Evolutionary conservation across 2,888 invertebrate genomes (phyloP).

Genomic region (Sarcophaga caerulescens): DNA sequence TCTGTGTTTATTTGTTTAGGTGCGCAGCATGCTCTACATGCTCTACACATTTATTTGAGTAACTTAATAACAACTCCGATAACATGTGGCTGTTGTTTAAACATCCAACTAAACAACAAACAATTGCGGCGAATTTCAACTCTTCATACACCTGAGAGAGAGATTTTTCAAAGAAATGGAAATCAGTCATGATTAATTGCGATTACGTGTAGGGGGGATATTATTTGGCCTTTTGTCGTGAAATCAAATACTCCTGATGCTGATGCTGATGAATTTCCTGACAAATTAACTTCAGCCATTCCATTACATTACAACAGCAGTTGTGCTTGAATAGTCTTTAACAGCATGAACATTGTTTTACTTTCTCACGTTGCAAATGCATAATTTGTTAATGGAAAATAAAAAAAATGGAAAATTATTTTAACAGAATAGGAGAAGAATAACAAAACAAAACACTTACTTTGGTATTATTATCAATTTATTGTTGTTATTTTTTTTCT

Average conservation of each 20-base stretch:
- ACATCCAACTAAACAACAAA: too few species aligned
- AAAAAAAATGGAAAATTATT: neutral
- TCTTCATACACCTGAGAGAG: constrained; percentile 27
- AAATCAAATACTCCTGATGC: constrained; percentile 23
- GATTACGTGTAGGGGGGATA: constrained; percentile 56
- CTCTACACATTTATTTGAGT: neutral
- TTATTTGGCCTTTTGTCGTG: constrained; percentile 46
- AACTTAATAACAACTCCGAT: neutral
- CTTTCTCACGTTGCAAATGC: constrained; percentile 64
- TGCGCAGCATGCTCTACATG: neutral
- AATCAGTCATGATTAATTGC: constrained; percentile 63
- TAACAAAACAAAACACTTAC: too few species aligned
- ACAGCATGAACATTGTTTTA: constrained; percentile 18
- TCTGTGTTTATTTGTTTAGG: neutral
- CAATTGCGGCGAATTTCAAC: neutral
- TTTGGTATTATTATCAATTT: neutral
- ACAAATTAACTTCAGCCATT: constrained; percentile 18
- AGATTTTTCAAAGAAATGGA: constrained; percentile 14
- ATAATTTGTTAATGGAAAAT: constrained; percentile 50
- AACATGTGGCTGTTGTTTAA: neutral
- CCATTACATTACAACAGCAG: neutral
- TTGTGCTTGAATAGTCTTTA: constrained; percentile 4
- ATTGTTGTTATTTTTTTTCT: neutral
- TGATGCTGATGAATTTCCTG: constrained; percentile 24
- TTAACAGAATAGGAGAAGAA: neutral